Percentiles rank a stretch among this genome's conserved stretches.
Evolutionary conservation across 2,888 invertebrate species (phyloP).

Genomic region (Stenodera caucasica): DNA sequence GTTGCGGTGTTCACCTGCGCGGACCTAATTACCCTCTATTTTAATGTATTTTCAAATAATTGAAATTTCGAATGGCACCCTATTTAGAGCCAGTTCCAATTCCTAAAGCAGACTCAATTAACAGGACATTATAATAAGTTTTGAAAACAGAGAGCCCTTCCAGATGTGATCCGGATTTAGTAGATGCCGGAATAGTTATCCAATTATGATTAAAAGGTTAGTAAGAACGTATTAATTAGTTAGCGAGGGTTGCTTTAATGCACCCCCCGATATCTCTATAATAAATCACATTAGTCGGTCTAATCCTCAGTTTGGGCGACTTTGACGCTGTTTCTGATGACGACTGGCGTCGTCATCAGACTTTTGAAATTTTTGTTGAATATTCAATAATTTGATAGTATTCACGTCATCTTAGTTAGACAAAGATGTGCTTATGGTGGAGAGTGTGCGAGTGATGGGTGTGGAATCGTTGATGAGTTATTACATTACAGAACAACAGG

Average conservation of each 20-base stretch:
- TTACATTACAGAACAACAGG: constrained; percentile 24
- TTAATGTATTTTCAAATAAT: no score
- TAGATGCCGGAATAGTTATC: constrained; percentile 52
- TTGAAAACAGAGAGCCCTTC: constrained; percentile 42
- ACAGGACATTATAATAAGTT: constrained; percentile 52
- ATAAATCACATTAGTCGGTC: constrained; percentile 56
- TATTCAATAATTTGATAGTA: neutral
- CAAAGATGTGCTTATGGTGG: constrained; percentile 32
- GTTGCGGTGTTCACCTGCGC: constrained; percentile 19
- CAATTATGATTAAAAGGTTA: constrained; percentile 59
- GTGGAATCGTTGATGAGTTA: constrained; percentile 28
- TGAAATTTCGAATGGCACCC: constrained; percentile 28
- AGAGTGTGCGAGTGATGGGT: constrained; percentile 26
- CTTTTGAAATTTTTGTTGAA: neutral
- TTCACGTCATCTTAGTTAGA: constrained; percentile 30
- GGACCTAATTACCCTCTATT: constrained; percentile 19
- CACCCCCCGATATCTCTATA: constrained; percentile 51
- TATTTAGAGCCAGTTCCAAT: constrained; percentile 28
- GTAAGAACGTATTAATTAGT: constrained; percentile 58
- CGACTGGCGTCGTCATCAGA: constrained; percentile 5
- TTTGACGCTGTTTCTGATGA: constrained; percentile 39
- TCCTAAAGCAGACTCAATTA: constrained; percentile 48
- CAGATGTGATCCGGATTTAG: constrained; percentile 51
- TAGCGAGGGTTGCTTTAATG: constrained; percentile 44
- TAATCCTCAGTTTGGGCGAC: constrained; percentile 47